phyloP scores from a whole-genome alignment of 2,888 invertebrate genomes.

The Loripinus fragilis region DNA sequence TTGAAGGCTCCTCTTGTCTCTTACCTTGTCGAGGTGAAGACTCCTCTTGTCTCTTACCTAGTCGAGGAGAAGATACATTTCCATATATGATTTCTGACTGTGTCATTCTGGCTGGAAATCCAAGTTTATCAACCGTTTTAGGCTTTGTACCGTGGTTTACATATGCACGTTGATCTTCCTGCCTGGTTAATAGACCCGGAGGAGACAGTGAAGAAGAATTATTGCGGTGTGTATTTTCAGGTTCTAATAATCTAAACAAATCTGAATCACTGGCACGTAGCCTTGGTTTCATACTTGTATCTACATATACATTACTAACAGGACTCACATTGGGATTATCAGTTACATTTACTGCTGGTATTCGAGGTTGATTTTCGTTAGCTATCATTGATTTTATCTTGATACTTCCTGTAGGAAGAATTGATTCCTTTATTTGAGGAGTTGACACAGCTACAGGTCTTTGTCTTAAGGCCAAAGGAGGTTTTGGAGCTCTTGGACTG shows the following conservation, averaged over 20 bases:
- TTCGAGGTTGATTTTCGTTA: slow-evolving; percentile 29
- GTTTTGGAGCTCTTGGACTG: background rate
- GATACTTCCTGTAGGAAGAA: slow-evolving; percentile 23
- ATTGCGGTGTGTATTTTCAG: background rate
- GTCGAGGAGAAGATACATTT: background rate
- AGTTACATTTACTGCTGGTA: slow-evolving; percentile 3
- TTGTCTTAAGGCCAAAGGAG: background rate
- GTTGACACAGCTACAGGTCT: slow-evolving; percentile 11
- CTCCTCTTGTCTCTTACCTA: background rate
- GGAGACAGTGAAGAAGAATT: slow-evolving; percentile 7
- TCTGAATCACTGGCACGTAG: slow-evolving; percentile 7
- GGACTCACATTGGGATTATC: background rate
- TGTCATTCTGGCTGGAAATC: slow-evolving; percentile 45
- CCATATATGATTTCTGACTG: slow-evolving; percentile 47
- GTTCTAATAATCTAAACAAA: background rate
- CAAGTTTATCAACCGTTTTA: background rate
- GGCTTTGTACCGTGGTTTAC: slow-evolving; percentile 1
- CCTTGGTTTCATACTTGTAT: slow-evolving; percentile 1
- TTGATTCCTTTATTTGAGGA: background rate
- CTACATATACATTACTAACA: background rate
- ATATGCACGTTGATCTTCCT: background rate
- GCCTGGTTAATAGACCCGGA: background rate
- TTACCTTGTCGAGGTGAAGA: background rate
- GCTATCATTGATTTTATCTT: slow-evolving; percentile 46
- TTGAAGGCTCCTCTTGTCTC: background rate